Evolutionary conservation across 2,888 invertebrate species (phyloP), one percentile per base, ranked within the genome.

Genomic region (Helicoverpa assulta): DNA sequence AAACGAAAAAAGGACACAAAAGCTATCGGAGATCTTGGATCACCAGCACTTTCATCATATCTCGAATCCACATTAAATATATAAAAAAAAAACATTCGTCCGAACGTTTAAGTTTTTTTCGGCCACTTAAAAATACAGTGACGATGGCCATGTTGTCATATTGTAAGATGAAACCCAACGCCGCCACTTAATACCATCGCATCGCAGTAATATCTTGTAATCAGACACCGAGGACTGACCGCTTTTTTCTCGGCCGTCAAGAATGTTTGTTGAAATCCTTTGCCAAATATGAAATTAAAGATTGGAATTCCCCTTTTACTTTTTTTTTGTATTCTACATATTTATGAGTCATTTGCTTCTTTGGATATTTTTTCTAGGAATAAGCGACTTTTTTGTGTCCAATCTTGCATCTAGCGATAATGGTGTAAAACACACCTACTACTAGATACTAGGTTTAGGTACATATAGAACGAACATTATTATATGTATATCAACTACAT

Each of bases 181-280:
- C 72, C 66, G 85, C 65, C 76, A 86, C 67, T 70, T 71, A 72
- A 85, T 73, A 82, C 84, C 75, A 71, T 69, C 80, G 73, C 84
- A 84, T 84, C 88, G 80, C 72, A 80, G 76, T 84, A 79, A 81
- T 87, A 86, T 88, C 87, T 81, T 62, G 88, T 82, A 85, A 88
- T 84, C 85, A 56, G 83, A 87, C 78, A 86, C 87, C 85, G 29
- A 47, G 47, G 53, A 70, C 66, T 60, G 75, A 62, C 61, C 56
- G 58, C 52, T 58, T 69, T 71, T 79, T 80, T 75, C 78, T 77
- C 60, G 59, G 55, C 60, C 58, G 73, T 71, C 67, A 63, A 66
- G 70, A 73, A 71, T 81, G 75, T 80, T 77, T 79, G 76, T 82
- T 81, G 61, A 71, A 82, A 81, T 81, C 76, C 77, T 81, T 86